Conservation (phyloP, 2,113 vertebrate genomes). For the Calidris pugnax region DNA sequence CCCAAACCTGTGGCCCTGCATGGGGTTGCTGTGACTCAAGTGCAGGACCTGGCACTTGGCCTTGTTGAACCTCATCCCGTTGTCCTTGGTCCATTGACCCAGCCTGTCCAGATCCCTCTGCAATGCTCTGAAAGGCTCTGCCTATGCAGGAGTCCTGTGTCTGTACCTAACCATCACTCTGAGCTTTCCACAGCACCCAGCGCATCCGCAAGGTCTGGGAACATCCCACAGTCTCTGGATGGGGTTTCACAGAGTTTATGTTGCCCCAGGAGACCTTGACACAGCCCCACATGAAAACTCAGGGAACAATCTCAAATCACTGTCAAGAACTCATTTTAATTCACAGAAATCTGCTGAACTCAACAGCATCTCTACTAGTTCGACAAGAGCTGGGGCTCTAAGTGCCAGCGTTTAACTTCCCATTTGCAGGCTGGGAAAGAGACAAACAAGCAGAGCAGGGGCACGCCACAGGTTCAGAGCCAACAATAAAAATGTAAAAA, state of each 20-base stretch:
- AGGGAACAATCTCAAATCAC: neutral
- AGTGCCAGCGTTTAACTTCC: neutral
- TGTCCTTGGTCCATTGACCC: too few relatives aligned
- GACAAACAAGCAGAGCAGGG: neutral
- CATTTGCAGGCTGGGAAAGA: neutral
- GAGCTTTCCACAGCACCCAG: neutral
- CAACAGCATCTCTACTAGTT: accelerated
- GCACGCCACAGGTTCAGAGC: neutral
- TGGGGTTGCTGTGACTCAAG: too few relatives aligned
- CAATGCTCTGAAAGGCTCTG: neutral
- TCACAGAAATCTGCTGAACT: neutral
- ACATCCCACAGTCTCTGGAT: accelerated
- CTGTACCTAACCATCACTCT: accelerated
- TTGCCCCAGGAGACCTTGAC: neutral
- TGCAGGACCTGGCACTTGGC: too few relatives aligned
- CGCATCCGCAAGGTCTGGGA: neutral
- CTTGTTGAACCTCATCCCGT: too few relatives aligned
- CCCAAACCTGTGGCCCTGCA: too few relatives aligned
- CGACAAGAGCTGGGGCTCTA: neutral
- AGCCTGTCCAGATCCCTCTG: too few relatives aligned
- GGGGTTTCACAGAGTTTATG: neutral
- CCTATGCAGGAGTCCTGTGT: neutral
- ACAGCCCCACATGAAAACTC: neutral
- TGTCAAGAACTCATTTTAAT: neutral
- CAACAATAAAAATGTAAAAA: neutral